Base-by-base conservation (phyloP, 1,140 invertebrate genomes). In the Nasonia giraulti region DNA sequence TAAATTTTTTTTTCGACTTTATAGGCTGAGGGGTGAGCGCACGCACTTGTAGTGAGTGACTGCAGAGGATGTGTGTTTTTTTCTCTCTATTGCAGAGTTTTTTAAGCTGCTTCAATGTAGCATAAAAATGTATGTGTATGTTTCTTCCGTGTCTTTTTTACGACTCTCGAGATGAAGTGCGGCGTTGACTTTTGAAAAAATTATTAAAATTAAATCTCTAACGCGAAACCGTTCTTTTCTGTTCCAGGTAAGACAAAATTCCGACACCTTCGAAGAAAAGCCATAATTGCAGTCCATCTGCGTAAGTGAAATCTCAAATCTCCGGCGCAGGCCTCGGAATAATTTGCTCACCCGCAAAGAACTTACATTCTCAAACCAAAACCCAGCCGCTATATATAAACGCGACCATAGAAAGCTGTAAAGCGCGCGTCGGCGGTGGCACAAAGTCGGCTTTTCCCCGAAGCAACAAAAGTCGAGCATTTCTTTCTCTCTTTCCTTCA, bases 391-490 rank as follows among this genome's bases (percentile, higher is more conserved):
- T 44, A 44, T 44, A 44, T 44, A 44, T 44, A 44, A 2, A 20
- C 14, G 4, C 50, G 12, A 55, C 50, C 17, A 20, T 55, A 20
- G 55, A 62, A 62, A 62, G 17, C 6, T 50, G 27, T 27, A 27
- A 27, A 27, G 27, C 47, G 12, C 11, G 47, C 47, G 5, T 4
- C 47, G 14, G 47, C 47, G 14, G 12, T 17, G 14, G 47, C 47
- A 50, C 47, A 50, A 50, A 50, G 47, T 50, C 47, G 47, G 14
- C 47, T 80, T 37, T 80, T 50, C 33, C 40, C 40, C 62, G 27
- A 80, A 73, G 31, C 68, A 81, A 81, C 23, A 71, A 71, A 81
- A 81, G 79, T 81, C 71, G 79, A 47, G 40, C 37, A 17, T 81
- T 14, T 7, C 66, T 20, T 23, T 81, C 40, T 27, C 40, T 10